Conservation (phyloP, 2,113 vertebrate species). For the Psittacula cyanocephala region DNA sequence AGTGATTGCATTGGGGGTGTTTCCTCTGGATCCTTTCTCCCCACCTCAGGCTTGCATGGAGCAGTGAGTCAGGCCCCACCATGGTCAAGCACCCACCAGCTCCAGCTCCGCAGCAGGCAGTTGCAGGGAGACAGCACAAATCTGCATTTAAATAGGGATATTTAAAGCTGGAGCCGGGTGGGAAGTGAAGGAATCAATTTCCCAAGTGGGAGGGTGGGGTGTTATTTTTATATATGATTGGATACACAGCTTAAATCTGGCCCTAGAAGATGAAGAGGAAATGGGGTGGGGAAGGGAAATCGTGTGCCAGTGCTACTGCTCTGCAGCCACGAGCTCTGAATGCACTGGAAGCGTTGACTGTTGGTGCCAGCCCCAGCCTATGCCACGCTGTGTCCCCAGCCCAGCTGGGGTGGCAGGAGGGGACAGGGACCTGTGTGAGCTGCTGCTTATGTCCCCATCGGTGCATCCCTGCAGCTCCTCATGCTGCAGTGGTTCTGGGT, state of each 20-base stretch:
- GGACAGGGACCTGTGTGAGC: accelerated
- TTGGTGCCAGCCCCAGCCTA: background rate
- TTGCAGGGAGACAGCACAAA: background rate
- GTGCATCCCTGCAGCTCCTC: accelerated
- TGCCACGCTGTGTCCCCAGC: accelerated
- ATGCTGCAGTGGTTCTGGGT: background rate
- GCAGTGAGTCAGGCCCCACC: background rate
- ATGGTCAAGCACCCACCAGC: background rate
- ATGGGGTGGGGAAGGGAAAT: background rate
- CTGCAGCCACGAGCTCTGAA: accelerated
- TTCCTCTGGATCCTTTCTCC: accelerated
- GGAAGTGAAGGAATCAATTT: constrained; percentile 57
- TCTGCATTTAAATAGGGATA: constrained; percentile 45
- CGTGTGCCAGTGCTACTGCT: accelerated
- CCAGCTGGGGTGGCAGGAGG: background rate
- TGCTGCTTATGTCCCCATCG: accelerated
- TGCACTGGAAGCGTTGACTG: accelerated
- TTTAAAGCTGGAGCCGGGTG: constrained; percentile 52
- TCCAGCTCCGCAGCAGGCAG: background rate
- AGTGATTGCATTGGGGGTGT: accelerated
- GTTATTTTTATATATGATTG: constrained; percentile 50
- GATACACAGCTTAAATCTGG: constrained; percentile 24
- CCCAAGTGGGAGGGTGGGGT: constrained; percentile 56
- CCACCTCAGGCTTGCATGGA: accelerated
- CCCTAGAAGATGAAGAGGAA: background rate